A percentile compares a stretch with the other conserved stretches of the same genome.
phyloP scores from a whole-genome alignment of 1,140 invertebrate genomes.

The Lasioglossum albipes region DNA sequence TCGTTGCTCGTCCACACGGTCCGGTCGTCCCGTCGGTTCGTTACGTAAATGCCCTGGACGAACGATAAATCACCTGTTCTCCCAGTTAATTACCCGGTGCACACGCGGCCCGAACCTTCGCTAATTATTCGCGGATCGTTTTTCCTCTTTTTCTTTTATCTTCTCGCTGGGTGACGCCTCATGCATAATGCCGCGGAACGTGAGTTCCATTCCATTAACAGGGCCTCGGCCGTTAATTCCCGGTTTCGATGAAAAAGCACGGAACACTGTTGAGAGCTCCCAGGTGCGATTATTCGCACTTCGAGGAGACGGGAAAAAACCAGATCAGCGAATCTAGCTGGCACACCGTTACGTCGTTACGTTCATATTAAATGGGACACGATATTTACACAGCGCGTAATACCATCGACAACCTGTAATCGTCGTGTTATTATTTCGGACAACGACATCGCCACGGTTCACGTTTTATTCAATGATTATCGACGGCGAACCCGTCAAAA shows the following conservation, averaged over 20 bases:
- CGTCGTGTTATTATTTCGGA: background rate
- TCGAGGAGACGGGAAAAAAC: background rate
- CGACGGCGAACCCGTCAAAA: background rate
- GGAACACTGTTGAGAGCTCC: too few relatives aligned
- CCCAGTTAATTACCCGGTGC: conserved; percentile 52
- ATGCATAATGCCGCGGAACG: conserved; percentile 9
- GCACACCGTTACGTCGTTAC: background rate
- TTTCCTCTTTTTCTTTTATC: background rate
- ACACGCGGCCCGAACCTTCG: conserved; percentile 3
- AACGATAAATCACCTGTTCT: conserved; percentile 52
- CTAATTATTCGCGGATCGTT: conserved; percentile 46
- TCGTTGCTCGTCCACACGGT: too few relatives aligned
- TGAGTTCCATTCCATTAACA: conserved; percentile 21
- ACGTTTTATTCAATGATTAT: background rate
- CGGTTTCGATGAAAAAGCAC: conserved; percentile 1
- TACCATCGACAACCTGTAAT: background rate
- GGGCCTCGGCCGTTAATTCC: conserved; percentile 14
- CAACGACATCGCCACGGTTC: background rate
- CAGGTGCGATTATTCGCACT: background rate
- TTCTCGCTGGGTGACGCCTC: background rate
- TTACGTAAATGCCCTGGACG: background rate
- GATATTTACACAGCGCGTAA: background rate
- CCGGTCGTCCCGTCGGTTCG: too few relatives aligned
- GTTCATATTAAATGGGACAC: background rate
- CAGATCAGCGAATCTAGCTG: background rate